Conservation (phyloP, 1,140 invertebrate species). For the Bombus breviceps region DNA sequence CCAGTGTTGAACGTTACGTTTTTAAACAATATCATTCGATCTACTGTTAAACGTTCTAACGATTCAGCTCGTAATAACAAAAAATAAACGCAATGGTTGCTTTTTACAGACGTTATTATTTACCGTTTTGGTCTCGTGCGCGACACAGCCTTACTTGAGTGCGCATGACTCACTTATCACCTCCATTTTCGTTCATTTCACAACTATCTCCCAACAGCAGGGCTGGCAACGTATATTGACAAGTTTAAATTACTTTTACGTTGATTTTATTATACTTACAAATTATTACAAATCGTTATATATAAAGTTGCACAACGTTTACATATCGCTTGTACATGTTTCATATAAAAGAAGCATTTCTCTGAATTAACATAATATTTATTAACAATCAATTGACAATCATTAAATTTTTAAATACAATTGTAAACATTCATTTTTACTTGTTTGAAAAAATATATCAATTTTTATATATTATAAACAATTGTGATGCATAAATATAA, state of each 20-base stretch:
- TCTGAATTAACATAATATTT: background rate
- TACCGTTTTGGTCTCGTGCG: slow-evolving; percentile 36
- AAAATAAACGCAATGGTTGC: background rate
- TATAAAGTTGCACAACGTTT: background rate
- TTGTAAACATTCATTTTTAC: background rate
- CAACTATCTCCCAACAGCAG: slow-evolving; percentile 3
- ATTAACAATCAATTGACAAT: slow-evolving; percentile 5
- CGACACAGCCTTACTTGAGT: slow-evolving; percentile 15
- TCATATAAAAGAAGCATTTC: background rate
- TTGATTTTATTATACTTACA: background rate
- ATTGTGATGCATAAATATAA: background rate
- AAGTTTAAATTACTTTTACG: background rate
- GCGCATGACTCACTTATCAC: slow-evolving; percentile 48
- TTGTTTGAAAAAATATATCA: slow-evolving; percentile 8
- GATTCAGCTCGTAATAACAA: background rate
- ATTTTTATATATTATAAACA: background rate
- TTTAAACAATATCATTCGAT: slow-evolving; percentile 57
- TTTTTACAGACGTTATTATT: slow-evolving; percentile 36
- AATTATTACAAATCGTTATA: background rate
- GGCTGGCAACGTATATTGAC: slow-evolving; percentile 10
- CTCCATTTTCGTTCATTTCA: slow-evolving; percentile 8
- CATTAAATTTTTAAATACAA: background rate
- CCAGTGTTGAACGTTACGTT: background rate
- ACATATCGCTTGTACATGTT: background rate
- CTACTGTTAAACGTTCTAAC: background rate